Evolutionary conservation across 2,113 vertebrate genomes (phyloP), one percentile per base, ranked within the genome.

Genomic region (Dipodomys stephensi): DNA sequence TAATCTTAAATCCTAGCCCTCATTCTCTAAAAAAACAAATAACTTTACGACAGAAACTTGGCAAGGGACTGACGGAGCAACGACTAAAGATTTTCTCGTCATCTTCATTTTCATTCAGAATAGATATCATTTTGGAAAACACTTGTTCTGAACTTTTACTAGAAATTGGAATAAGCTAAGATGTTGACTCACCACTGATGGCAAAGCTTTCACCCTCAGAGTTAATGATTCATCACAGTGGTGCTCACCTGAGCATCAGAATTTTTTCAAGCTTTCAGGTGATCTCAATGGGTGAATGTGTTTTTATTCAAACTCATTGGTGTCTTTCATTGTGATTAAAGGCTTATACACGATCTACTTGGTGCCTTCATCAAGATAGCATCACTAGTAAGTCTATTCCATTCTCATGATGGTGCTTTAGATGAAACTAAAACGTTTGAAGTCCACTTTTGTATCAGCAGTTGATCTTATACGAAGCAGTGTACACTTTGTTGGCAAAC

Each of bases 41-140:
- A 92, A 92, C 65, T 93, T 92, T 78, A 64, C 28, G 85, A 87
- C 72, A 86, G 62, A 53, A 84, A 72, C 46, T 91, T 94, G 96
- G 85, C 78, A 92, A 91, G n/a, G 39, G 49, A 49, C 84, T 35
- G 10, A 12, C 84, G 65, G 84, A 90, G 65, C 60, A 85, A 88
- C 39, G 82, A 90, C 92, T 91, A 91, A 35, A 35, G 39, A 90
- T 83, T 95, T 96, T 93, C 64, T 82, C 73, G 9, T 88, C 76
- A 74, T 86, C 44, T 62, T 87, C 53, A 57, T 93, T 95, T 94
- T 79, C 71, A 71, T 83, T 81, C 49, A 60, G 44, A 88, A 44
- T 65, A 78, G 25, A 93, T 76, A 79, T 18, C 32, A 44, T 92
- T 69, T 95, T 74, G 49, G 85, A 32, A 88, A 88, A 74, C 74